Evolutionary conservation across 2,797 vertebrate genomes (phyloP).

Genomic region (Sebastiscus tertius): DNA sequence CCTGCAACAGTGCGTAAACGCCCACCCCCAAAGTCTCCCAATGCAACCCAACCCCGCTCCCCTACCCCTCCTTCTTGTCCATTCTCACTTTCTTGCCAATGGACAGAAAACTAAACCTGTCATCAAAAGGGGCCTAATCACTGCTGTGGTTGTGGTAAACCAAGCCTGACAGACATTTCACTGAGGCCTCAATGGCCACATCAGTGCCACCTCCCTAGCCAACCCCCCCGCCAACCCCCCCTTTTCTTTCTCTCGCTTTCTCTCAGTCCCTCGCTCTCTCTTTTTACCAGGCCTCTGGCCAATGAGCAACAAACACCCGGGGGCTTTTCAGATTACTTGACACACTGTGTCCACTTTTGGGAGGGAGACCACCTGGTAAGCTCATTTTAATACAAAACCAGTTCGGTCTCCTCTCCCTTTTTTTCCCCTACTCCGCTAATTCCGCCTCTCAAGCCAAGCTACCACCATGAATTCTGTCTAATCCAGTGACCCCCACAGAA

Average conservation of each 20-base stretch:
- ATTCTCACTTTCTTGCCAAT: constrained; percentile 86
- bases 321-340: constrained; percentile 91
- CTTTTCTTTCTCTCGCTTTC: constrained; percentile 72
- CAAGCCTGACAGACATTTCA: constrained; percentile 90
- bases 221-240: constrained; percentile 57
- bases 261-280: constrained; percentile 70
- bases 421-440: constrained; percentile 78
- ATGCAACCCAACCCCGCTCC: constrained; percentile 64
- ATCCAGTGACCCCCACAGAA: constrained; percentile 82
- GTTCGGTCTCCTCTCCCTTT: constrained; percentile 75
- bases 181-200: constrained; percentile 86
- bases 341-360: constrained; percentile 89
- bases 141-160: constrained; percentile 91
- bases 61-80: constrained; percentile 70
- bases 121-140: constrained; percentile 90
- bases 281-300: constrained; percentile 84
- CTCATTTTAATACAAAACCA: constrained; percentile 87
- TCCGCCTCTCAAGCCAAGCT: constrained; percentile 85
- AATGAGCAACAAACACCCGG: constrained; percentile 84
- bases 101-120: constrained; percentile 90
- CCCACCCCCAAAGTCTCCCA: constrained; percentile 76
- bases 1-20: constrained; percentile 79
- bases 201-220: constrained; percentile 81
- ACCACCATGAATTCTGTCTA: constrained; percentile 83
- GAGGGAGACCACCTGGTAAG: constrained; percentile 90